Evolutionary conservation across 1,140 invertebrate species (phyloP).

Genomic region (Bombus pyrosoma): DNA sequence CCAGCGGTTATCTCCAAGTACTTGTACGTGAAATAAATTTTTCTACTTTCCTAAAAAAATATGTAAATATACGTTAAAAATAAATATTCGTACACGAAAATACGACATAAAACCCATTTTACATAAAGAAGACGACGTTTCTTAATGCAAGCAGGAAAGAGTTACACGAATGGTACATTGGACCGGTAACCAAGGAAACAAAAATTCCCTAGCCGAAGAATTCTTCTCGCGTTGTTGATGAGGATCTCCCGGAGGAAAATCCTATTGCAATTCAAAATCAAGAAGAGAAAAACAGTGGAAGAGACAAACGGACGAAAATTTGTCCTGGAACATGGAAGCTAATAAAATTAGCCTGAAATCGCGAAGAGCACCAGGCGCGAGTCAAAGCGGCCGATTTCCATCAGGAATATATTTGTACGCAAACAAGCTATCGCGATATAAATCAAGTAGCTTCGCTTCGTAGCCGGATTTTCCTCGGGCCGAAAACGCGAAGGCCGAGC

Average conservation of each 20-base stretch:
- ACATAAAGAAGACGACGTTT: too few species aligned
- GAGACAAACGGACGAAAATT: not conserved
- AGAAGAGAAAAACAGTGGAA: not conserved
- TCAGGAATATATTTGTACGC: constrained; percentile 34
- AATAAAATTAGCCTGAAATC: constrained; percentile 14
- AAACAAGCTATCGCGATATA: constrained; percentile 37
- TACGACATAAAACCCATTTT: too few species aligned
- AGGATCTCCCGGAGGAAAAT: not conserved
- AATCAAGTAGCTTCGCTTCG: constrained; percentile 27
- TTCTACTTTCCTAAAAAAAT: not conserved
- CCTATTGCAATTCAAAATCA: too few species aligned
- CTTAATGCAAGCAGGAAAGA: too few species aligned
- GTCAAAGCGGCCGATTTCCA: constrained; percentile 31
- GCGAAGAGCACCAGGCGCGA: not conserved
- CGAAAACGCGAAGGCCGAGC: constrained; percentile 15
- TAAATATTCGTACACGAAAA: not conserved
- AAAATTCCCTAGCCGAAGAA: too few species aligned
- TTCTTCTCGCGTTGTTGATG: too few species aligned
- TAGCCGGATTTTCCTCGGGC: constrained; percentile 17
- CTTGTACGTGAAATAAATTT: not conserved
- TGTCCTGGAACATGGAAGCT: not conserved
- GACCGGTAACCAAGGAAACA: too few species aligned
- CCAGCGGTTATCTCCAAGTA: not conserved
- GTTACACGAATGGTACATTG: too few species aligned
- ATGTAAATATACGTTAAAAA: not conserved